These are phyloP conservation scores for Melanotaenia nigrans DNA, from an alignment of 2,797 vertebrate genomes.

Conservation along the genomic window DNA sequence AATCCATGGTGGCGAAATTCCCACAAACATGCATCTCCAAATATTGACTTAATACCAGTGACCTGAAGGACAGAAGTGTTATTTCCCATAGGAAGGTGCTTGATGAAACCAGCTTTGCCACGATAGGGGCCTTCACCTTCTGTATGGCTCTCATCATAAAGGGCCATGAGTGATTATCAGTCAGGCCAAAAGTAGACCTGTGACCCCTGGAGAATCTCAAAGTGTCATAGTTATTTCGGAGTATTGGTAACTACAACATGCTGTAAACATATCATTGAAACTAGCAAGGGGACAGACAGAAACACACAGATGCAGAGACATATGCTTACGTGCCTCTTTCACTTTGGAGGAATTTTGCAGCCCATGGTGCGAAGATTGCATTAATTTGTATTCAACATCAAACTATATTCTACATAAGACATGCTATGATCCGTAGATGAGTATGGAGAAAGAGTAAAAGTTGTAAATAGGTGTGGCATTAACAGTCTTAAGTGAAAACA, in stretches of 20 bases:
- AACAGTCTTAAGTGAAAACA: not conserved
- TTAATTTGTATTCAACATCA: not conserved
- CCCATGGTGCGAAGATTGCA: not conserved
- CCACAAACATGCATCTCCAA: constrained; percentile 49
- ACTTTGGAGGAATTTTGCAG: not conserved
- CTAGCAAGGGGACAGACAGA: constrained; percentile 6
- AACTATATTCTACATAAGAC: too few species aligned
- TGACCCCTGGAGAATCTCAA: constrained; percentile 45
- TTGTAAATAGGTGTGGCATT: not conserved
- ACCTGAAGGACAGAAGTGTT: constrained; percentile 16
- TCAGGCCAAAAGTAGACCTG: constrained; percentile 49
- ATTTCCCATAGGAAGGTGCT: constrained; percentile 19
- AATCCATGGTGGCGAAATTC: constrained; percentile 34
- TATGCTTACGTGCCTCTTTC: not conserved
- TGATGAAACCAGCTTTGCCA: constrained; percentile 21
- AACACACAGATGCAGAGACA: constrained; percentile 14
- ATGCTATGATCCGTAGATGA: not conserved
- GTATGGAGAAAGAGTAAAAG: not conserved
- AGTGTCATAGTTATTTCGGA: constrained; percentile 47
- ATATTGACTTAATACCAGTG: constrained; percentile 50
- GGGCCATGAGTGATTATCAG: not conserved
- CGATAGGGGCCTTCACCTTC: not conserved
- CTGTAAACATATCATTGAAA: constrained; percentile 24
- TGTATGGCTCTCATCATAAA: not conserved
- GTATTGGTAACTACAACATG: constrained; percentile 9